phyloP scores from a whole-genome alignment of 2,888 invertebrate species.

The Nephrotoma appendiculata region DNA sequence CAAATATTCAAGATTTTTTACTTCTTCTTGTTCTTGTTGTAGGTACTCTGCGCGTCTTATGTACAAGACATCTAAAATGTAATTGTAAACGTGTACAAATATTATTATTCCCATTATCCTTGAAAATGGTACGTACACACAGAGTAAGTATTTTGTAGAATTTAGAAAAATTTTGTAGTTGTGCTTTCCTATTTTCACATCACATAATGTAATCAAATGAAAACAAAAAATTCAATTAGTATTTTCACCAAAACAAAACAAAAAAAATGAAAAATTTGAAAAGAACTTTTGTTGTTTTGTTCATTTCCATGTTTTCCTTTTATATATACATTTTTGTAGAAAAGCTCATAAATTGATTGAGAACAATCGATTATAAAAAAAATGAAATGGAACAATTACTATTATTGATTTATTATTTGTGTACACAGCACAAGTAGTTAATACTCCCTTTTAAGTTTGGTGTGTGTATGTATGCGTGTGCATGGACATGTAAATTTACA shows the following conservation, averaged over 20 bases:
- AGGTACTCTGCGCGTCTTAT: not conserved
- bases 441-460: not conserved
- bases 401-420: not conserved
- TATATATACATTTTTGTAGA: not conserved
- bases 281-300: not conserved
- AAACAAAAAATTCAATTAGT: not conserved
- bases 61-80: not conserved
- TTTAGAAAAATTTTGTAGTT: not conserved
- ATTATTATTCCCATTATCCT: not conserved
- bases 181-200: not conserved
- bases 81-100: not conserved
- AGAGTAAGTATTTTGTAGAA: not conserved
- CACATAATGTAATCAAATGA: not conserved
- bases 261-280: not conserved
- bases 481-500: not conserved
- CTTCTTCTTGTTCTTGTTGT: not conserved
- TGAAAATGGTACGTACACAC: not conserved
- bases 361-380: not conserved
- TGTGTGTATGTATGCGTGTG: not conserved
- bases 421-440: not conserved
- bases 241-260: not conserved
- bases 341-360: not conserved
- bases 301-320: not conserved
- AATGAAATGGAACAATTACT: not conserved
- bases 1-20: not conserved